Percentiles rank a stretch among this genome's conserved stretches.
Conservation (phyloP, 2,113 vertebrate genomes). For the Egretta garzetta region DNA sequence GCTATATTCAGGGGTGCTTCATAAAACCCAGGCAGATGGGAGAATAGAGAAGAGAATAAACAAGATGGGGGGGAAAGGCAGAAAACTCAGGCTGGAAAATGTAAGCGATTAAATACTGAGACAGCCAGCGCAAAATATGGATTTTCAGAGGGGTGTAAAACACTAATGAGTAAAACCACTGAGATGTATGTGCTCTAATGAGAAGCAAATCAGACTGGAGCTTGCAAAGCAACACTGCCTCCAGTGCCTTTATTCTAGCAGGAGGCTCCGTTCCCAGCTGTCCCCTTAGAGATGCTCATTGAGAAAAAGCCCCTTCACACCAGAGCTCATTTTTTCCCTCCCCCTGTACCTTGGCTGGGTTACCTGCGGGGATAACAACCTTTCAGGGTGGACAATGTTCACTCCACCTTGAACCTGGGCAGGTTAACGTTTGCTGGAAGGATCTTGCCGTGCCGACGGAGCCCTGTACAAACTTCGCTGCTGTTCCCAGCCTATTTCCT, state of each 20-base stretch:
- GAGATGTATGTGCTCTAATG: conserved; percentile 18
- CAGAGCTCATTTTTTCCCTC: neutral
- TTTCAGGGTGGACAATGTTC: neutral
- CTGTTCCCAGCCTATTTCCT: neutral
- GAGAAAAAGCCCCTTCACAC: neutral
- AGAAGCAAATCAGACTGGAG: conserved; percentile 25
- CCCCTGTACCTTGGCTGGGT: neutral
- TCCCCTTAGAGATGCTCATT: neutral
- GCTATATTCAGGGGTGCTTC: neutral
- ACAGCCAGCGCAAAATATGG: conserved; percentile 9
- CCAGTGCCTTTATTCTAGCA: neutral
- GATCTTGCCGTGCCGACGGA: neutral
- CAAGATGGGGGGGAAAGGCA: neutral
- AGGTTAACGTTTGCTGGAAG: neutral
- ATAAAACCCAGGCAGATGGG: neutral
- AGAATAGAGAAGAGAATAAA: conserved; percentile 4
- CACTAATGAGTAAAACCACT: conserved; percentile 45
- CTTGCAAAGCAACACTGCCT: neutral
- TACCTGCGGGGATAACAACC: neutral
- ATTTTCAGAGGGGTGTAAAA: conserved; percentile 42
- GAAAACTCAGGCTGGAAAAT: neutral
- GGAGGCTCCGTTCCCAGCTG: neutral
- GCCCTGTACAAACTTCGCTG: neutral
- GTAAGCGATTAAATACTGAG: conserved; percentile 30
- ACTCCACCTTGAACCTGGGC: neutral